Percentiles rank a stretch among this genome's conserved stretches.
Conservation (phyloP, 1,140 invertebrate species). For the Apis dorsata region DNA sequence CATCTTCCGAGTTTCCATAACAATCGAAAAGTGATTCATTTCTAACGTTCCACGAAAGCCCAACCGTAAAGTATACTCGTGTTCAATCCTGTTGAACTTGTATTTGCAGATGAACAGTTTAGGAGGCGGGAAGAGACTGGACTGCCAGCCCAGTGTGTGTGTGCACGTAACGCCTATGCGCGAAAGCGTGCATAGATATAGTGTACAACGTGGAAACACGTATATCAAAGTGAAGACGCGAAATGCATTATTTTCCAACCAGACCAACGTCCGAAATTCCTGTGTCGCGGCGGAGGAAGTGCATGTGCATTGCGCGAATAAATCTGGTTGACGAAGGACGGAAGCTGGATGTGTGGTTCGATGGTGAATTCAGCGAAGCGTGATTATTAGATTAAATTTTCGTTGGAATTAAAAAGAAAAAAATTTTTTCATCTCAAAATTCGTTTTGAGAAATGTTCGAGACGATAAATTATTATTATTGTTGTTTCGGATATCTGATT, state of each 20-base stretch:
- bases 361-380: too few relatives aligned
- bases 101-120: conserved; percentile 57
- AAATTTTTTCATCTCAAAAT: too few relatives aligned
- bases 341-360: not conserved
- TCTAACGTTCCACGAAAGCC: conserved; percentile 37
- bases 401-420: not conserved
- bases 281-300: not conserved
- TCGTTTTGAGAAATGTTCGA: too few relatives aligned
- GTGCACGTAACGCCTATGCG: too few relatives aligned
- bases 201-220: conserved; percentile 4
- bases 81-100: conserved; percentile 46
- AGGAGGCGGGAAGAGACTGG: conserved; percentile 8
- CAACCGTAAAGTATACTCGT: conserved; percentile 43
- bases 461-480: too few relatives aligned
- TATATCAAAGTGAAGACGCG: conserved; percentile 35
- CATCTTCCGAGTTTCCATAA: not conserved
- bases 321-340: conserved; percentile 7
- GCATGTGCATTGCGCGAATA: not conserved
- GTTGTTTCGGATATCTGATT: too few relatives aligned
- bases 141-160: not conserved
- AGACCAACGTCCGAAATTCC: conserved; percentile 5
- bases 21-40: conserved; percentile 42
- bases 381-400: not conserved
- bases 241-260: conserved; percentile 36
- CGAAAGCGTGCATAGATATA: not conserved